Conservation (phyloP, 2,113 vertebrate species). For the human (Homo sapiens) region GRCh38 chr3:123391501-123392000, state of each 20-base stretch:
- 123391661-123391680: background rate
- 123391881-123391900: background rate
- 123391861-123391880: background rate
- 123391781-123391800: background rate
- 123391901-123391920: background rate
- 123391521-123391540: background rate
- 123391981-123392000: background rate
- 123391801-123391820: background rate
- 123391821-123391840: background rate
- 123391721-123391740: background rate
- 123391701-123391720: background rate
- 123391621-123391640: background rate
- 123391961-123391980: background rate
- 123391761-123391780: background rate
- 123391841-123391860: background rate
- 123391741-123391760: background rate
- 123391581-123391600: background rate
- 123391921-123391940: background rate
- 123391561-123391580: background rate
- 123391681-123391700: background rate
- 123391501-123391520: background rate
- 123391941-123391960: background rate
- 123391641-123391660: background rate
- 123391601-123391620: background rate
- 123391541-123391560: background rate